Conservation (phyloP, 1,140 invertebrate species). For the Eupristina koningsbergeri region DNA sequence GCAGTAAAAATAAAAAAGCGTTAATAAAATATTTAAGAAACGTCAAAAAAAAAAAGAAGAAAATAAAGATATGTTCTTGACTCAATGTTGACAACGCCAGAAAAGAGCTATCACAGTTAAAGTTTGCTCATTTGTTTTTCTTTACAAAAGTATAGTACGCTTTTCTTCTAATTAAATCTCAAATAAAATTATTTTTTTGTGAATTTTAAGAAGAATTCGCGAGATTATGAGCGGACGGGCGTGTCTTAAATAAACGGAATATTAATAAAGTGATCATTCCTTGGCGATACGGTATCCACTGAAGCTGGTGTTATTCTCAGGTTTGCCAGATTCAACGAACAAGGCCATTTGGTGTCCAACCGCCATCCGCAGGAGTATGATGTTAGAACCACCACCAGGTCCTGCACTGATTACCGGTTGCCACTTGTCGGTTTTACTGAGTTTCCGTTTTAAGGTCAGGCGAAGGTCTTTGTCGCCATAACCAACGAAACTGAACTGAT, state of each 20-base stretch:
- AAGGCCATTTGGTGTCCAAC: conserved; percentile 69
- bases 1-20: not conserved
- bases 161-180: not conserved
- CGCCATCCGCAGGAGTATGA: conserved; percentile 67
- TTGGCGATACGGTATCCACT: conserved; percentile 70
- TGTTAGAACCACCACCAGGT: conserved; percentile 67
- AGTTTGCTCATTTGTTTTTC: conserved; percentile 16
- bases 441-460: conserved; percentile 66
- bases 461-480: conserved; percentile 65
- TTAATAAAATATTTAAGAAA: not conserved
- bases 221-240: not conserved
- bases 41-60: not conserved
- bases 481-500: conserved; percentile 73
- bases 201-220: not conserved
- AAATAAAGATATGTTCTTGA: not conserved
- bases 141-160: not conserved
- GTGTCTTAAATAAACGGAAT: not conserved
- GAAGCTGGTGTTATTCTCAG: conserved; percentile 62
- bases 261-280: conserved; percentile 57
- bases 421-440: conserved; percentile 66
- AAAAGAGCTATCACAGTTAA: conserved; percentile 49
- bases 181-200: not conserved
- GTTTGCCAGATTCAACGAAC: conserved; percentile 66
- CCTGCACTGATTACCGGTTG: conserved; percentile 60
- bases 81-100: not conserved